Percentiles rank a stretch among this genome's conserved stretches.
Conservation (phyloP, 2,888 invertebrate genomes). For the Ochropleura leucogaster region DNA sequence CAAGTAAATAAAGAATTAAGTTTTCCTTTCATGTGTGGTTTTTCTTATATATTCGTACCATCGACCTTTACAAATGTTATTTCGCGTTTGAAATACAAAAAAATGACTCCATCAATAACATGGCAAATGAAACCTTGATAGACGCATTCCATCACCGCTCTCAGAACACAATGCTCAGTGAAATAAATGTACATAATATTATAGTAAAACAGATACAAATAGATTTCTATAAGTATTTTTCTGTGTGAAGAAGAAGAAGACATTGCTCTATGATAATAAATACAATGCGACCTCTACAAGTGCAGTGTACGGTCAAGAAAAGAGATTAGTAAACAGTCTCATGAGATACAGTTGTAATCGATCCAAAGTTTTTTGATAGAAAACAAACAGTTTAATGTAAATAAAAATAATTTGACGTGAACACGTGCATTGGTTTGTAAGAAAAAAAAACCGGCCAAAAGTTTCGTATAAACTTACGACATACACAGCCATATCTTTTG, state of each 20-base stretch:
- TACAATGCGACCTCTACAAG: slow-evolving; percentile 24
- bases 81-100: not conserved
- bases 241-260: slow-evolving; percentile 27
- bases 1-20: not conserved
- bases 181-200: slow-evolving; percentile 25
- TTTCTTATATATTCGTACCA: not conserved
- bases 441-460: too few relatives aligned
- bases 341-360: too few relatives aligned
- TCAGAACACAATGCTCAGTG: not conserved
- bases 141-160: slow-evolving; percentile 1
- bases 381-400: too few relatives aligned
- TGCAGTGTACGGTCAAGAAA: slow-evolving; percentile 4
- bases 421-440: too few relatives aligned
- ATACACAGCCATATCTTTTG: too few relatives aligned
- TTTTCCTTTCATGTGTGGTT: not conserved
- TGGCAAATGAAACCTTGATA: not conserved
- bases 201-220: not conserved
- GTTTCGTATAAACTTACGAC: too few relatives aligned
- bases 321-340: too few relatives aligned
- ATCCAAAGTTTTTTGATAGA: too few relatives aligned
- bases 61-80: not conserved
- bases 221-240: slow-evolving; percentile 1
- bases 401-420: too few relatives aligned
- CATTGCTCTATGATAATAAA: slow-evolving; percentile 29
- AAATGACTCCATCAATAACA: not conserved